phyloP scores from a whole-genome alignment of 2,888 invertebrate genomes.

The Lacanobia wlatinum region DNA sequence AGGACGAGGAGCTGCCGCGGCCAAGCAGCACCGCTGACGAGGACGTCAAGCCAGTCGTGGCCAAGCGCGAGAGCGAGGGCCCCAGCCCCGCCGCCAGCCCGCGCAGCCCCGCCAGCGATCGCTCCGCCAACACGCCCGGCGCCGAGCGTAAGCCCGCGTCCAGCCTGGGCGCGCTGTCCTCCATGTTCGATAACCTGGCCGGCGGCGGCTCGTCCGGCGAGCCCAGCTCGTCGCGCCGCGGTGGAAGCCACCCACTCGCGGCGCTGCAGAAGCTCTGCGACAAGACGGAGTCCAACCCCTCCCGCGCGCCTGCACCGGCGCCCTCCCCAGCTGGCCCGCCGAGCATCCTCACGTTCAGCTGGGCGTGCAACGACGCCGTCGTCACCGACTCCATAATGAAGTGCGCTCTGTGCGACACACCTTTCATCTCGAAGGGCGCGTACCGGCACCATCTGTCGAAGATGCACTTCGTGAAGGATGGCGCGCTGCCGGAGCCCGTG shows the following conservation, averaged over 20 bases:
- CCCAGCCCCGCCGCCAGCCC: slow-evolving; percentile 92
- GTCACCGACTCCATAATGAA: slow-evolving; percentile 97
- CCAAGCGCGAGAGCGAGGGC: slow-evolving; percentile 90
- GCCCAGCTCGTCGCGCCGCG: slow-evolving; percentile 92
- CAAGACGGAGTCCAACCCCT: slow-evolving; percentile 96
- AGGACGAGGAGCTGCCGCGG: slow-evolving; percentile 90
- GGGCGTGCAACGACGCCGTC: slow-evolving; percentile 98
- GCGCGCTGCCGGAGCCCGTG: slow-evolving; percentile 95
- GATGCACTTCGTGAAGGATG: slow-evolving; percentile 98
- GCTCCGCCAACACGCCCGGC: slow-evolving; percentile 93
- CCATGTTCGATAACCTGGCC: slow-evolving; percentile 97
- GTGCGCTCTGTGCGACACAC: slow-evolving; percentile 98
- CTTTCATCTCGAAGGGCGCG: slow-evolving; percentile 98
- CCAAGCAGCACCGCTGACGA: slow-evolving; percentile 83
- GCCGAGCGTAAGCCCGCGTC: slow-evolving; percentile 92
- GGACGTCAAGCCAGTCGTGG: slow-evolving; percentile 80
- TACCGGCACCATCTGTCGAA: slow-evolving; percentile 98
- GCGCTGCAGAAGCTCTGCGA: slow-evolving; percentile 98
- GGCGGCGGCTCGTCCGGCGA: slow-evolving; percentile 87
- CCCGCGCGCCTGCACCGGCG: slow-evolving; percentile 89
- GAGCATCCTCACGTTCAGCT: slow-evolving; percentile 97
- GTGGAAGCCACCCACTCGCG: slow-evolving; percentile 97
- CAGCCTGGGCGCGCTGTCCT: slow-evolving; percentile 95
- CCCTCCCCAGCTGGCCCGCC: slow-evolving; percentile 93
- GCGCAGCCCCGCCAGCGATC: slow-evolving; percentile 94